phyloP scores from a whole-genome alignment of 1,140 invertebrate species.

The Olivierus martensii region DNA sequence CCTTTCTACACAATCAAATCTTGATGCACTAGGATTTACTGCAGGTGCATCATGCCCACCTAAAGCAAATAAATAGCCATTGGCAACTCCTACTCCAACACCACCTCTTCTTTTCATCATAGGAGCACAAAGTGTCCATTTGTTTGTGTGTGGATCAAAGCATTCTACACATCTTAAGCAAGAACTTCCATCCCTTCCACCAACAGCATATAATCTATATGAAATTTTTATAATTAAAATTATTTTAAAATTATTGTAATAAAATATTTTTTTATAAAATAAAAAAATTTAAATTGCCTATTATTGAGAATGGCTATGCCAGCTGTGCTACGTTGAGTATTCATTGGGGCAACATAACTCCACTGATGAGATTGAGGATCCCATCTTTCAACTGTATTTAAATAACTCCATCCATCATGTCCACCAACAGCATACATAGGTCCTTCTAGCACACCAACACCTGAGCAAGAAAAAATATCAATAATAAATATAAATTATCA shows the following conservation, averaged over 20 bases:
- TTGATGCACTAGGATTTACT: slow-evolving; percentile 61
- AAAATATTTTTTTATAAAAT: not conserved
- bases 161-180: slow-evolving; percentile 61
- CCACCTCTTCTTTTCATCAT: slow-evolving; percentile 39
- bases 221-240: not conserved
- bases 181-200: slow-evolving; percentile 78
- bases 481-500: no score
- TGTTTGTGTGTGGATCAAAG: slow-evolving; percentile 38
- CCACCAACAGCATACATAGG: slow-evolving; percentile 89
- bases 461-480: slow-evolving; percentile 27
- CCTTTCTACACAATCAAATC: slow-evolving; percentile 84
- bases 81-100: slow-evolving; percentile 39
- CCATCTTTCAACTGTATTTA: slow-evolving; percentile 84
- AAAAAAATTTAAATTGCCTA: slow-evolving; percentile 39
- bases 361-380: slow-evolving; percentile 70
- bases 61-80: slow-evolving; percentile 52
- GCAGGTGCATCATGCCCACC: slow-evolving; percentile 81
- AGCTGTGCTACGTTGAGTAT: slow-evolving; percentile 67
- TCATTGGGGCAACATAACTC: slow-evolving; percentile 78
- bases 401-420: slow-evolving; percentile 87
- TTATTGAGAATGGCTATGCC: slow-evolving; percentile 73
- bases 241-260: not conserved
- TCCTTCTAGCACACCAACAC: slow-evolving; percentile 71
- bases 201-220: slow-evolving; percentile 69
- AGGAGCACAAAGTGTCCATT: slow-evolving; percentile 40